phyloP scores from a whole-genome alignment of 2,113 vertebrate genomes.

The Syngnathus floridae region DNA sequence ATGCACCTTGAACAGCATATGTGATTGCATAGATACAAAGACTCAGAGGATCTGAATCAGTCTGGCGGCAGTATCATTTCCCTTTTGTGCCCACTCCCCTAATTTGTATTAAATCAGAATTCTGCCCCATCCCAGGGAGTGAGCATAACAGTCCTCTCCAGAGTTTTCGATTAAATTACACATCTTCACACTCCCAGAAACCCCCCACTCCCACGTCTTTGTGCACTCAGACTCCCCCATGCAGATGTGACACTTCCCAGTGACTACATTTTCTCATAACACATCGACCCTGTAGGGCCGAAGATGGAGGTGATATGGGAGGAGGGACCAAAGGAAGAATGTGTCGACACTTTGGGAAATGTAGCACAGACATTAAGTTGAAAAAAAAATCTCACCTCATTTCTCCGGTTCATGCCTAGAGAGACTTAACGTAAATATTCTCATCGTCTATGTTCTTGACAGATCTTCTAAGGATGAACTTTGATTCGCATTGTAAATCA shows the following conservation, averaged over 20 bases:
- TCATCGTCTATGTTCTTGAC: slow-evolving; percentile 38
- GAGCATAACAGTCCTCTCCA: slow-evolving; percentile 48
- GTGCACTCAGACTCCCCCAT: slow-evolving; percentile 33
- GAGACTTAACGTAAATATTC: slow-evolving; percentile 36
- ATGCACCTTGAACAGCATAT: not conserved
- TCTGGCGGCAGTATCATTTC: slow-evolving; percentile 31
- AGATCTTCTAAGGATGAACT: slow-evolving; percentile 46
- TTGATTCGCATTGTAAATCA: slow-evolving; percentile 43
- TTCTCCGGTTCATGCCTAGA: slow-evolving; percentile 12
- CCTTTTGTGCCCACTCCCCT: slow-evolving; percentile 11
- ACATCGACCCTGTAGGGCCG: slow-evolving; percentile 35
- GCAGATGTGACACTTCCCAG: slow-evolving; percentile 61
- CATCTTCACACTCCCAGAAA: slow-evolving; percentile 47
- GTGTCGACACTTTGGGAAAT: slow-evolving; percentile 24
- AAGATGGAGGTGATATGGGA: slow-evolving; percentile 17
- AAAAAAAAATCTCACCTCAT: slow-evolving; percentile 19
- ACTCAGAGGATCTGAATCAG: not conserved
- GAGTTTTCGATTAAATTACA: slow-evolving; percentile 67
- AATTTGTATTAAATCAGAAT: slow-evolving; percentile 50
- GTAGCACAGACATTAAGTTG: slow-evolving; percentile 13
- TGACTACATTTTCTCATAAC: slow-evolving; percentile 49
- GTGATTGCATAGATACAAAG: slow-evolving; percentile 12
- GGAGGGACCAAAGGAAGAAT: slow-evolving; percentile 12
- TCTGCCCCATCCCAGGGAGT: slow-evolving; percentile 44
- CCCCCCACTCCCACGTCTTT: slow-evolving; percentile 13